Conservation (phyloP, 2,113 vertebrate genomes). For the Galbula dea region DNA sequence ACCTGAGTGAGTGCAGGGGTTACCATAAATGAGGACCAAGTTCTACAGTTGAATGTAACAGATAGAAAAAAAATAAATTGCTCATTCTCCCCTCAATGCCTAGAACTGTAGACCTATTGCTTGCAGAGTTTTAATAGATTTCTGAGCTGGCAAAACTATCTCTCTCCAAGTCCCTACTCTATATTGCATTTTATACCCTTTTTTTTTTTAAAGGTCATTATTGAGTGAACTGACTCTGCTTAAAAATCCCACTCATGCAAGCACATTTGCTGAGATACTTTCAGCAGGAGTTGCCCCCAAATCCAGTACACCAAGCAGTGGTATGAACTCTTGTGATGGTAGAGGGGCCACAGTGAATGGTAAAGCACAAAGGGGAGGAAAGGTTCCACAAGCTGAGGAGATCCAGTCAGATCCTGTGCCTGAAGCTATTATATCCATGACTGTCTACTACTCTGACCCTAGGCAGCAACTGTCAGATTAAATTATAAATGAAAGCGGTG, state of each 20-base stretch:
- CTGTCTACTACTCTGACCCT: accelerated
- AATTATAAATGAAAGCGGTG: background rate
- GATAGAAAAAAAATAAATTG: background rate
- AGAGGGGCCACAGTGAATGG: background rate
- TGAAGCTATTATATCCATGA: background rate
- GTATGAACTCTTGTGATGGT: background rate
- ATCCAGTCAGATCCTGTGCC: background rate
- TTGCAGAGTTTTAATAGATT: background rate
- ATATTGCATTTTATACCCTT: background rate
- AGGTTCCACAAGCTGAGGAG: background rate
- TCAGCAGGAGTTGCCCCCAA: background rate
- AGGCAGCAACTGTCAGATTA: background rate
- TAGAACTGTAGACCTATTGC: background rate
- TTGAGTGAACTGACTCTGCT: background rate
- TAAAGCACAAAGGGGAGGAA: background rate
- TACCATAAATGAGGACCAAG: background rate
- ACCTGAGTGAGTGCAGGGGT: too few species aligned
- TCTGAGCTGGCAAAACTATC: background rate
- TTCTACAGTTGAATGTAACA: background rate
- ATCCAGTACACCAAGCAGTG: background rate
- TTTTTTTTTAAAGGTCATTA: background rate
- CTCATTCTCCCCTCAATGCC: background rate
- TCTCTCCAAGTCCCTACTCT: background rate
- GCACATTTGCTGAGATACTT: background rate
- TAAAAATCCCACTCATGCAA: background rate